These are phyloP conservation scores for Electrophaes corylata DNA, from an alignment of 2,888 invertebrate species.

Conservation along the genomic window DNA sequence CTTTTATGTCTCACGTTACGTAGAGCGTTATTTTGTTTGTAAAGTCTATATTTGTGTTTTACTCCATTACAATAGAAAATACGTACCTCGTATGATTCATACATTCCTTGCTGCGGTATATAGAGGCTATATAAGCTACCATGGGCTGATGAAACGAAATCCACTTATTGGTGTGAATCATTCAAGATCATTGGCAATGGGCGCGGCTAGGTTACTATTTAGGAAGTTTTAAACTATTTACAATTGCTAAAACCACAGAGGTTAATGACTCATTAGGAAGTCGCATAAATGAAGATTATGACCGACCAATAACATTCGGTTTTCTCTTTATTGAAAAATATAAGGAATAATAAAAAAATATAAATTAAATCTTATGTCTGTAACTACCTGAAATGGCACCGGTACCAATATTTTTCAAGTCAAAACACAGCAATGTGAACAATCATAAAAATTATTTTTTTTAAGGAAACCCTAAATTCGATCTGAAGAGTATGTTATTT, in stretches of 20 bases:
- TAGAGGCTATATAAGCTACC: neutral
- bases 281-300: no score
- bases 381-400: no score
- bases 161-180: slow-evolving; percentile 44
- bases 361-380: no score
- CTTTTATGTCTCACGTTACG: no score
- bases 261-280: slow-evolving; percentile 16
- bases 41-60: neutral
- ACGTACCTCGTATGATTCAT: slow-evolving; percentile 11
- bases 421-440: no score
- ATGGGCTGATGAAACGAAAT: slow-evolving; percentile 42
- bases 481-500: no score
- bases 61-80: slow-evolving; percentile 7
- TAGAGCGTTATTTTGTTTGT: neutral
- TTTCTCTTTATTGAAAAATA: no score
- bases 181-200: slow-evolving; percentile 14
- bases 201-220: slow-evolving; percentile 16
- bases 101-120: slow-evolving; percentile 10
- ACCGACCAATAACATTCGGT: no score
- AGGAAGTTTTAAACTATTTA: slow-evolving; percentile 3
- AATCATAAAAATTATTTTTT: no score
- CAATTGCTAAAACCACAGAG: slow-evolving; percentile 20
- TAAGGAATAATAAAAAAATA: no score
- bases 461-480: no score
- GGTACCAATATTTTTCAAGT: no score